phyloP scores from a whole-genome alignment of 2,888 invertebrate species.

The Caenorhabditis wallacei region DNA sequence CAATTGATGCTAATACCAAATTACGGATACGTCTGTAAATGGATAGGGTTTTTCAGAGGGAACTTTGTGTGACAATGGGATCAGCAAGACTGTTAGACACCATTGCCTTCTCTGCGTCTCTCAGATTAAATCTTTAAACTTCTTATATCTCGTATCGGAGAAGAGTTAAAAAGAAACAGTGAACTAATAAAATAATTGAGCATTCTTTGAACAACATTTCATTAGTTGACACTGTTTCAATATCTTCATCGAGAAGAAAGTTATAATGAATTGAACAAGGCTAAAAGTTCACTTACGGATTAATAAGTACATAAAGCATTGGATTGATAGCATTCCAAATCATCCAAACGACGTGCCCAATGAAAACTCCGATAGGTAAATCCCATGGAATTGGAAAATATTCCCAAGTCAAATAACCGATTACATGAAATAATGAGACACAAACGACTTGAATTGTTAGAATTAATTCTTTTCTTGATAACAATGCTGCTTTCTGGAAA shows the following conservation, averaged over 20 bases:
- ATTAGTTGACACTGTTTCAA: too few relatives aligned
- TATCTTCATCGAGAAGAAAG: too few relatives aligned
- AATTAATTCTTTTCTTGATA: constrained; percentile 68
- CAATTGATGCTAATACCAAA: constrained; percentile 47
- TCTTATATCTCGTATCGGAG: too few relatives aligned
- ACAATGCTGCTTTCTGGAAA: constrained; percentile 64
- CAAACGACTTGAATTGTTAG: constrained; percentile 69
- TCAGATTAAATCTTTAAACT: too few relatives aligned
- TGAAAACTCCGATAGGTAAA: constrained; percentile 65
- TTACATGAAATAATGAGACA: constrained; percentile 64
- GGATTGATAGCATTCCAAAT: constrained; percentile 71
- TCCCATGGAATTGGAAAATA: constrained; percentile 69
- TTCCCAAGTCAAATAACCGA: constrained; percentile 72
- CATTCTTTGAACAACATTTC: too few relatives aligned
- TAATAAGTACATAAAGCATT: constrained; percentile 65
- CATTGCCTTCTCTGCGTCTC: too few relatives aligned
- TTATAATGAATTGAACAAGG: too few relatives aligned
- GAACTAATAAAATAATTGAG: too few relatives aligned
- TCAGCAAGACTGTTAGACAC: too few relatives aligned
- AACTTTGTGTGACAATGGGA: too few relatives aligned
- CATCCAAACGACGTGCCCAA: constrained; percentile 74
- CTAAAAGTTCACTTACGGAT: constrained; percentile 56
- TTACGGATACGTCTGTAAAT: constrained; percentile 58
- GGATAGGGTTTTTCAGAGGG: neutral
- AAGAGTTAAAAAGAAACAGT: too few relatives aligned